Evolutionary conservation across 2,888 invertebrate species (phyloP).

Genomic region (Halictus quadricinctus): DNA sequence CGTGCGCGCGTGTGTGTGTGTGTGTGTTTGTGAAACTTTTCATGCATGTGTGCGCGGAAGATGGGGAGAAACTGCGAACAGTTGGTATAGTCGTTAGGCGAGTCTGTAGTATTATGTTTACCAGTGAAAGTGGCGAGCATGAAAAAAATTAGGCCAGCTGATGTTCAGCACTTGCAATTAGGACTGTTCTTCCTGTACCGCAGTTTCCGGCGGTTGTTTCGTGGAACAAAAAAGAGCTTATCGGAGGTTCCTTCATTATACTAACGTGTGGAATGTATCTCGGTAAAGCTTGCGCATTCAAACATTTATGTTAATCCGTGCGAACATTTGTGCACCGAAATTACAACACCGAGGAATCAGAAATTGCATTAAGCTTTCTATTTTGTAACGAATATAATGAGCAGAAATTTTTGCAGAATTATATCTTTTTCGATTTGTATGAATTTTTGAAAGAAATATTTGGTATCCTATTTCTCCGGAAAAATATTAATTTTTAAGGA

Average conservation of each 20-base stretch:
- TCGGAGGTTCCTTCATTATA: neutral
- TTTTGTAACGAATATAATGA: too few species aligned
- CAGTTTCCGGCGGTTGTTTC: slow-evolving; percentile 4
- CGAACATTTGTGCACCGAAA: neutral
- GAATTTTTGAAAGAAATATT: neutral
- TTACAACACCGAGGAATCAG: neutral
- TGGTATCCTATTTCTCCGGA: accelerated
- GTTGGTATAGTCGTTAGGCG: neutral
- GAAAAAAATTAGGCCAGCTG: slow-evolving; percentile 10
- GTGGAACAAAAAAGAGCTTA: neutral
- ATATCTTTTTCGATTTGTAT: neutral
- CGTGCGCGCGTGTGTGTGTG: neutral
- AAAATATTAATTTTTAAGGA: neutral
- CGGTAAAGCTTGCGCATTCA: neutral
- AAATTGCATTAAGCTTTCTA: too few species aligned
- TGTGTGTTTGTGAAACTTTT: neutral
- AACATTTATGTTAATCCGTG: neutral
- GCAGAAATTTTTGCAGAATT: neutral
- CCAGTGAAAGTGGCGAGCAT: slow-evolving; percentile 3
- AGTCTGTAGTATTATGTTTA: slow-evolving; percentile 10
- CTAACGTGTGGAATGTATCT: neutral
- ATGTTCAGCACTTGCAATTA: slow-evolving; percentile 13
- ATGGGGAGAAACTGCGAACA: slow-evolving; percentile 7
- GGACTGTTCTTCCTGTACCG: neutral
- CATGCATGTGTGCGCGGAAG: neutral